Evolutionary conservation across 2,797 vertebrate species (phyloP).

Genomic region (Ataeniobius toweri): DNA sequence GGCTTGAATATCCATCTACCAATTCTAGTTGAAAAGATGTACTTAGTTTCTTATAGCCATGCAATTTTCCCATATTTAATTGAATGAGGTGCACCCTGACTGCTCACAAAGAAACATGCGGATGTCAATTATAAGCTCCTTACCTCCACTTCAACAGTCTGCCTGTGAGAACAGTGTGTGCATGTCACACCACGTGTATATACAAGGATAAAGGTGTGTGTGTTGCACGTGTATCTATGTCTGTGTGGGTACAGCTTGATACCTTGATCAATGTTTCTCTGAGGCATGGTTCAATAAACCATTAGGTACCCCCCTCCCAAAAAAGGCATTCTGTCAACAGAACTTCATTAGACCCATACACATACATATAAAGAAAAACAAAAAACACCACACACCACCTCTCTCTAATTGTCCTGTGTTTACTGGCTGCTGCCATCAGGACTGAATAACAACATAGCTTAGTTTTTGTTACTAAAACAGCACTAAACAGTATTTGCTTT

Average conservation of each 20-base stretch:
- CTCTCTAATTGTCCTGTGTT: constrained; percentile 50
- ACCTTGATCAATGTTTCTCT: constrained; percentile 70
- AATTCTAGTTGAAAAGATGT: constrained; percentile 22
- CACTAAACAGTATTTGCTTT: constrained; percentile 4
- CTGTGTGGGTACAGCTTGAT: constrained; percentile 55
- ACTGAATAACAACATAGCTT: constrained; percentile 9
- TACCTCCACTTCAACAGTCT: constrained; percentile 40
- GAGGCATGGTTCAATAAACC: constrained; percentile 69
- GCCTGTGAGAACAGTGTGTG: constrained; percentile 8
- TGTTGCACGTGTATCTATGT: constrained; percentile 15
- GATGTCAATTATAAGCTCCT: constrained; percentile 60
- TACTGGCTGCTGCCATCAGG: constrained; percentile 21
- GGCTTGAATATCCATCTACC: constrained; percentile 30
- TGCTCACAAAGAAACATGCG: constrained; percentile 48
- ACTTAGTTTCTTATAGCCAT: constrained; percentile 13
- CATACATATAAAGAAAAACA: constrained; percentile 37
- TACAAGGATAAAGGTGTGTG: constrained; percentile 16
- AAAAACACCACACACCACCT: constrained; percentile 24
- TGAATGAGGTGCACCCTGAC: constrained; percentile 47
- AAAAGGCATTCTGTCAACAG: constrained; percentile 70
- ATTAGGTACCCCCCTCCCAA: constrained; percentile 51
- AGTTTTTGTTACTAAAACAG: background rate
- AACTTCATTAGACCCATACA: constrained; percentile 65
- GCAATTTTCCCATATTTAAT: constrained; percentile 46
- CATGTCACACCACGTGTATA: background rate